These are phyloP conservation scores for Pachyuromys duprasi DNA, from an alignment of 2,797 vertebrate species.

Conservation along the genomic window DNA sequence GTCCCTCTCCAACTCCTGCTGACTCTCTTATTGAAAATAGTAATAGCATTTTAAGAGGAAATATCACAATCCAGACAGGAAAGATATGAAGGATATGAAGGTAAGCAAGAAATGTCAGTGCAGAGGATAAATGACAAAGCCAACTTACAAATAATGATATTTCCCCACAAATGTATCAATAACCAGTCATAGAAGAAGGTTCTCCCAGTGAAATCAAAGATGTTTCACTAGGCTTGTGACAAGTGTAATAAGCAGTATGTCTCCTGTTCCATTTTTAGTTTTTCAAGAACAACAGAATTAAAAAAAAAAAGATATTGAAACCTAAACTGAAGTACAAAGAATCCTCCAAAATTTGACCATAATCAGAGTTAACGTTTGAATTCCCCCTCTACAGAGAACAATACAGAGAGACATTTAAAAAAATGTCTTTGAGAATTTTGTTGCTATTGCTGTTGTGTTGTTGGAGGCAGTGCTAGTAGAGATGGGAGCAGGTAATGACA, in stretches of 20 bases:
- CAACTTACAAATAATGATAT: constrained; percentile 24
- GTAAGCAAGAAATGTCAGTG: not conserved
- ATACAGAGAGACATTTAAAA: too few species aligned
- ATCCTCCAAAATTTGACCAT: not conserved
- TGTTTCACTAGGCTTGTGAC: not conserved
- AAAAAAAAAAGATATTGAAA: not conserved
- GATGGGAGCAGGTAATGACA: not conserved
- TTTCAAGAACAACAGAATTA: not conserved
- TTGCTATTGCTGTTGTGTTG: not conserved
- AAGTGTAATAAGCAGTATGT: not conserved
- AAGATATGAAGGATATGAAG: not conserved
- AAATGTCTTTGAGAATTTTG: too few species aligned
- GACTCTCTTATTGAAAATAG: not conserved
- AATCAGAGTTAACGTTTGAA: not conserved
- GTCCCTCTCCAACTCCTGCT: not conserved
- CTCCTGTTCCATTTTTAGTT: not conserved
- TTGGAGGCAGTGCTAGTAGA: not conserved
- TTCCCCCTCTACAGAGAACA: not conserved
- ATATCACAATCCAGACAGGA: constrained; percentile 12
- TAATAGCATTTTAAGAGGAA: not conserved
- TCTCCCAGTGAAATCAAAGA: not conserved
- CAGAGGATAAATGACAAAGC: not conserved
- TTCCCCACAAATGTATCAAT: not conserved
- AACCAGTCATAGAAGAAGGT: not conserved
- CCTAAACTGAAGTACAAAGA: not conserved